Conservation (phyloP, 2,113 vertebrate genomes). For the Xyrauchen texanus region DNA sequence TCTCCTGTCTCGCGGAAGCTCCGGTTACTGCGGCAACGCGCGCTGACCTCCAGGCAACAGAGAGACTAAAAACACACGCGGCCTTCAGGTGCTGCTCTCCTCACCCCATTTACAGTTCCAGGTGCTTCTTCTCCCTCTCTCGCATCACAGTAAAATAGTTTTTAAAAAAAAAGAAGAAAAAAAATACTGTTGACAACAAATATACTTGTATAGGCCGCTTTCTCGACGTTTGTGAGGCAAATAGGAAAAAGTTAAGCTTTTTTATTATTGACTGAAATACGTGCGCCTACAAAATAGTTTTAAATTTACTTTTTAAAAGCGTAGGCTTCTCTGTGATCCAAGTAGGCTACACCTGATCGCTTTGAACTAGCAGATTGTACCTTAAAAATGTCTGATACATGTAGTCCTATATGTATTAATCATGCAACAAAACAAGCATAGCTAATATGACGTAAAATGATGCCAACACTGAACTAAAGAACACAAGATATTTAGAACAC, state of each 20-base stretch:
- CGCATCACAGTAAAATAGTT: not conserved
- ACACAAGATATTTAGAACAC: not conserved
- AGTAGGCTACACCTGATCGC: no score
- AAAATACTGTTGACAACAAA: not conserved
- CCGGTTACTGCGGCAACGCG: slow-evolving; percentile 39
- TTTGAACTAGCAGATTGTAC: not conserved
- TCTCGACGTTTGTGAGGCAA: not conserved
- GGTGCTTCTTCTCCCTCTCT: not conserved
- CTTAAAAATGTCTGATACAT: no score
- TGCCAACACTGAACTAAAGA: not conserved
- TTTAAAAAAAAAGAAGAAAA: not conserved
- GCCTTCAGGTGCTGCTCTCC: slow-evolving; percentile 19
- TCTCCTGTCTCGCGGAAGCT: slow-evolving; percentile 11
- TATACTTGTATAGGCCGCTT: not conserved
- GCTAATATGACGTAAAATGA: not conserved
- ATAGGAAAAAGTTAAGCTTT: not conserved
- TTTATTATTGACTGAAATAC: no score
- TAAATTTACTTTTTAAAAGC: no score
- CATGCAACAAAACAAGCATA: not conserved
- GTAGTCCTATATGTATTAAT: not conserved
- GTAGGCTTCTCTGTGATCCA: no score
- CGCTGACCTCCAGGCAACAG: slow-evolving; percentile 31
- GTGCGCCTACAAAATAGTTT: no score
- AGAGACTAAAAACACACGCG: slow-evolving; percentile 15
- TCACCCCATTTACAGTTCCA: slow-evolving; percentile 18